Conservation (phyloP, 2,113 vertebrate species). For the Lepisosteus osseus region DNA sequence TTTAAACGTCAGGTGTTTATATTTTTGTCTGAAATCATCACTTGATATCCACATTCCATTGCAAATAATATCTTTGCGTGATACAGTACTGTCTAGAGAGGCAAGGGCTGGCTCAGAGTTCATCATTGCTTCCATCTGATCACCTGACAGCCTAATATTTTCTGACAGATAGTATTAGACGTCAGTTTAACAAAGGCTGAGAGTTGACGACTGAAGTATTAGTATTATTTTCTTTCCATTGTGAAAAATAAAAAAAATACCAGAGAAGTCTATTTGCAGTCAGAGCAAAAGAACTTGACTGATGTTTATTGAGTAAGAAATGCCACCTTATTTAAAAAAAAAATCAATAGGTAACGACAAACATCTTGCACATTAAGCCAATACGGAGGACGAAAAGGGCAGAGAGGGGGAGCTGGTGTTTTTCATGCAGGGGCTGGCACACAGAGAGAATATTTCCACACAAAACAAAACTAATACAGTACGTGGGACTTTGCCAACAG, state of each 20-base stretch:
- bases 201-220: constrained; percentile 14
- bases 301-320: neutral
- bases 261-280: no score
- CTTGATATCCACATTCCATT: no score
- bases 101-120: no score
- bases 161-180: constrained; percentile 26
- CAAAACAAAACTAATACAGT: constrained; percentile 36
- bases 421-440: constrained; percentile 7
- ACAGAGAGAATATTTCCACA: constrained; percentile 33
- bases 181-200: constrained; percentile 27
- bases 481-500: constrained; percentile 39
- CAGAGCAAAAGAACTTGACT: constrained; percentile 16
- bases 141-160: constrained; percentile 41
- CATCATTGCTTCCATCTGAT: constrained; percentile 23
- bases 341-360: constrained; percentile 25
- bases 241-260: constrained; percentile 29
- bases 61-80: no score
- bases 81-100: no score
- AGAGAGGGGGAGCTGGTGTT: constrained; percentile 32
- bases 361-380: constrained; percentile 30
- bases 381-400: constrained; percentile 33
- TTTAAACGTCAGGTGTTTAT: no score
- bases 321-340: neutral
- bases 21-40: no score
- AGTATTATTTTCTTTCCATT: constrained; percentile 29